Conservation (phyloP, 2,888 invertebrate genomes). For the Sphaerophoria rueppellii region DNA sequence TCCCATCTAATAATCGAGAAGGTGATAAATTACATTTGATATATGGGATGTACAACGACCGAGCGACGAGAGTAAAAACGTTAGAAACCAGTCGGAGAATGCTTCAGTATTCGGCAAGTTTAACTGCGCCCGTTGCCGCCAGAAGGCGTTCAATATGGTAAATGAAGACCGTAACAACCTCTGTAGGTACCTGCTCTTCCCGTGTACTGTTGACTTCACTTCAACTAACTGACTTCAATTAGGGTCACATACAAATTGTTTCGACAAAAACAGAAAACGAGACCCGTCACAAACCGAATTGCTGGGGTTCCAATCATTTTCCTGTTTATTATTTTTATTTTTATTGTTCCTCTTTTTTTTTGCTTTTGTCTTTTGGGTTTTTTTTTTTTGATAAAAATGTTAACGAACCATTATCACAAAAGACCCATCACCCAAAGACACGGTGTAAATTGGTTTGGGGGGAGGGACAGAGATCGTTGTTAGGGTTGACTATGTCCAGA, state of each 20-base stretch:
- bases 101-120: background rate
- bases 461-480: no score
- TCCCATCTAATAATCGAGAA: constrained; percentile 65
- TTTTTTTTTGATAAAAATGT: constrained; percentile 40
- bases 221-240: constrained; percentile 64
- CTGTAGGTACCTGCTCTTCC: background rate
- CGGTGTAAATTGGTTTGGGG: background rate
- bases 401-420: constrained; percentile 55
- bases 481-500: background rate
- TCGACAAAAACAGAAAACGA: constrained; percentile 45
- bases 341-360: constrained; percentile 18
- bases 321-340: constrained; percentile 36
- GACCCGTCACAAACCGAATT: constrained; percentile 44
- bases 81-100: constrained; percentile 14
- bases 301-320: constrained; percentile 59
- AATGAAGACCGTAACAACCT: constrained; percentile 4
- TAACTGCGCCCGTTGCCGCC: background rate
- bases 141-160: constrained; percentile 33
- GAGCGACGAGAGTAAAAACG: background rate
- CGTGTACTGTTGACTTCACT: background rate
- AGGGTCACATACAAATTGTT: constrained; percentile 69
- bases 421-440: constrained; percentile 46
- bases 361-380: background rate
- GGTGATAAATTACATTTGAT: constrained; percentile 69
- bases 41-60: constrained; percentile 34